phyloP scores from a whole-genome alignment of 2,113 vertebrate genomes.

The Benitochromis conjunctus region DNA sequence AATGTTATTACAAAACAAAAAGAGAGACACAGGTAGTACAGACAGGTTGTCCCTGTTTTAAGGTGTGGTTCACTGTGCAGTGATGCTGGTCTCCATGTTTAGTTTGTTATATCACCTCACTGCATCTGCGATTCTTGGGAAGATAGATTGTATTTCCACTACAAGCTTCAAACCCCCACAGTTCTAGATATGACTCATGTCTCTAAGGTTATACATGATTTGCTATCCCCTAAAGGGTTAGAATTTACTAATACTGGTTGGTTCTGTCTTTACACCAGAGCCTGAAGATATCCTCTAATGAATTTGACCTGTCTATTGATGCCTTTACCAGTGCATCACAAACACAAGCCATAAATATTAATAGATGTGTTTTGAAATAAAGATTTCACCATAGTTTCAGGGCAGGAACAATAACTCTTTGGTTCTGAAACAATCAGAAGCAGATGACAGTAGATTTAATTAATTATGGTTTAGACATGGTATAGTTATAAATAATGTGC shows the following conservation, averaged over 20 bases:
- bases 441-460: not conserved
- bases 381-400: conserved; percentile 4
- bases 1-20: not conserved
- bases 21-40: not conserved
- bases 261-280: not conserved
- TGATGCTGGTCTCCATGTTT: not conserved
- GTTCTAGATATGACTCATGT: not conserved
- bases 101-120: conserved; percentile 23
- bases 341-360: not conserved
- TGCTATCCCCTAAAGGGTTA: not conserved
- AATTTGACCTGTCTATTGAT: not conserved
- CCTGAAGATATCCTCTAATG: not conserved
- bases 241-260: not conserved
- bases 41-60: conserved; percentile 34
- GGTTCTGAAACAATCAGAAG: not conserved
- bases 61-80: not conserved
- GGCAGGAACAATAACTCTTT: conserved; percentile 12
- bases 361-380: not conserved
- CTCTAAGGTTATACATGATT: not conserved
- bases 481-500: not conserved
- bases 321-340: not conserved
- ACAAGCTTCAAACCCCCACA: conserved; percentile 30
- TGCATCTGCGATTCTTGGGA: conserved; percentile 27
- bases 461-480: not conserved
- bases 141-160: conserved; percentile 42